A percentile compares a stretch with the other conserved stretches of the same genome.
phyloP scores from a whole-genome alignment of 2,888 invertebrate species.

The Mellilla xanthometata region DNA sequence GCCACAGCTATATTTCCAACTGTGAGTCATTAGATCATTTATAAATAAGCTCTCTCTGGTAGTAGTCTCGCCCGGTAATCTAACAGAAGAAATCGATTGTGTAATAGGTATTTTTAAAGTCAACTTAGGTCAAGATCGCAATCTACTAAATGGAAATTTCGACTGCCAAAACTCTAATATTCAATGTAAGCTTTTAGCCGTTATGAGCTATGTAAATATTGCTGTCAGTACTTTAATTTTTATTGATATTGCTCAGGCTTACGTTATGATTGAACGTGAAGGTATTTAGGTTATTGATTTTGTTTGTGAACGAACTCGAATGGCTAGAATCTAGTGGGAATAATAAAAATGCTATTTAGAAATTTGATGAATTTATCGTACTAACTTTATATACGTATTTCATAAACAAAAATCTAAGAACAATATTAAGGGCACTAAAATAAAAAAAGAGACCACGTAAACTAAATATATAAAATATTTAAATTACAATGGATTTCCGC shows the following conservation, averaged over 20 bases:
- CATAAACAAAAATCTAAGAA: too few relatives aligned
- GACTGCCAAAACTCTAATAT: neutral
- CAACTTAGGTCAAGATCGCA: slow-evolving; percentile 59
- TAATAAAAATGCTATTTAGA: too few relatives aligned
- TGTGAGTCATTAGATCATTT: slow-evolving; percentile 42
- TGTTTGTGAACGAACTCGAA: neutral
- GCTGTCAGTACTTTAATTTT: neutral
- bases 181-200: slow-evolving; percentile 7
- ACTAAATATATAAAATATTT: too few relatives aligned
- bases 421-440: too few relatives aligned
- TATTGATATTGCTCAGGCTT: neutral
- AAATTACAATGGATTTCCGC: too few relatives aligned
- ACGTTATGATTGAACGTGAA: too few relatives aligned
- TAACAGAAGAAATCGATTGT: slow-evolving; percentile 41
- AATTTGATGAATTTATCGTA: too few relatives aligned
- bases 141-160: slow-evolving; percentile 3
- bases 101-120: slow-evolving; percentile 47
- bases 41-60: slow-evolving; percentile 16
- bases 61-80: slow-evolving; percentile 9
- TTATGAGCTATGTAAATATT: slow-evolving; percentile 1
- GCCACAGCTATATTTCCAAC: slow-evolving; percentile 38
- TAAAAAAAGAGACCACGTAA: too few relatives aligned
- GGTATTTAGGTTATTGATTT: neutral
- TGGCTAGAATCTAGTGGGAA: too few relatives aligned
- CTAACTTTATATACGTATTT: too few relatives aligned